A percentile compares a stretch with the other conserved stretches of the same genome.
phyloP scores from a whole-genome alignment of 2,888 invertebrate genomes.

The Orthosia gracilis region DNA sequence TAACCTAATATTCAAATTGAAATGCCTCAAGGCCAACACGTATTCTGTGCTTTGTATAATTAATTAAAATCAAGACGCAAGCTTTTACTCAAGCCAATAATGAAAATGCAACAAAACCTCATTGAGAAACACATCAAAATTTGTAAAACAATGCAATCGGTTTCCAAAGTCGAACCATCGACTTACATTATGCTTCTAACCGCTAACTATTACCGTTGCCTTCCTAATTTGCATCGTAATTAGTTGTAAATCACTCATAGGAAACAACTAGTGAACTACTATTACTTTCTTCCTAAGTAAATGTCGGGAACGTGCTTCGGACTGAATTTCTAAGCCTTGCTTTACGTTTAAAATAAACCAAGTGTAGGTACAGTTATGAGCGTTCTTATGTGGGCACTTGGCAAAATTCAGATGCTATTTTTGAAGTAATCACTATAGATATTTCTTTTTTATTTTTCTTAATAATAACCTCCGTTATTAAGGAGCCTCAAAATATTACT shows the following conservation, averaged over 20 bases:
- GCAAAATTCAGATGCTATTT: background rate
- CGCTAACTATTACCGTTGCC: conserved; percentile 51
- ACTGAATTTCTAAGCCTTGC: conserved; percentile 59
- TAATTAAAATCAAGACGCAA: background rate
- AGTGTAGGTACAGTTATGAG: conserved; percentile 14
- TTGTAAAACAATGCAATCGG: conserved; percentile 40
- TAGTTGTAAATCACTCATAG: conserved; percentile 67
- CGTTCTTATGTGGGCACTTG: background rate
- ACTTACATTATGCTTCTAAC: conserved; percentile 47
- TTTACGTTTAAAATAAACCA: conserved; percentile 60
- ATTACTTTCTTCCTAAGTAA: conserved; percentile 68
- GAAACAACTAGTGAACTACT: conserved; percentile 69
- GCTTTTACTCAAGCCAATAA: conserved; percentile 5
- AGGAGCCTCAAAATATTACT: too few relatives aligned
- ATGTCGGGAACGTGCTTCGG: conserved; percentile 71
- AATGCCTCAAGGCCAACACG: background rate
- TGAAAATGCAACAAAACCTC: conserved; percentile 33
- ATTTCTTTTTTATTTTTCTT: too few relatives aligned
- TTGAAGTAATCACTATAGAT: background rate
- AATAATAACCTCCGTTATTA: too few relatives aligned
- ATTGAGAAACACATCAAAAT: conserved; percentile 34
- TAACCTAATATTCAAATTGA: conserved; percentile 11
- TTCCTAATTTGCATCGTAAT: conserved; percentile 62
- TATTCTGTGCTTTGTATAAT: background rate
- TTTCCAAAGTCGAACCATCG: conserved; percentile 10